A percentile compares a stretch with the other conserved stretches of the same genome.
These are phyloP conservation scores for Agapornis roseicollis DNA, from an alignment of 2,113 vertebrate genomes.

Conservation along the genomic window DNA sequence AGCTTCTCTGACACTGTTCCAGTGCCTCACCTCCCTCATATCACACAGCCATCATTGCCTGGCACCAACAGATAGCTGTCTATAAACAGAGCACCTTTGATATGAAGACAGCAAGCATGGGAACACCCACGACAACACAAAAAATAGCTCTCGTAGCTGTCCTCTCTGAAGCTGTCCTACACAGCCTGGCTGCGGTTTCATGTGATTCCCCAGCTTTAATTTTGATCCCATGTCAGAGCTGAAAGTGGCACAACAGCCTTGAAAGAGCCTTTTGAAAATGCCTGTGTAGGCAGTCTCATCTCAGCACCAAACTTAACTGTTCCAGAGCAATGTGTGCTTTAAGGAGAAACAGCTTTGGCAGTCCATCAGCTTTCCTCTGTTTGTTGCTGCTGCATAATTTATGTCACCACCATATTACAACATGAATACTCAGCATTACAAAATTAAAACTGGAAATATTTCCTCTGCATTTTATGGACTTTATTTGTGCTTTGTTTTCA, in stretches of 20 bases:
- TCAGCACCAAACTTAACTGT: neutral
- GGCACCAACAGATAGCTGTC: conserved; percentile 79
- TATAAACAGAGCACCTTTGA: conserved; percentile 81
- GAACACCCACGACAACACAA: conserved; percentile 65
- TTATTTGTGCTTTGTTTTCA: conserved; percentile 35
- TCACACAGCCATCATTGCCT: conserved; percentile 70
- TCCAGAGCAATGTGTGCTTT: neutral
- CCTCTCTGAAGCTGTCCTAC: conserved; percentile 61
- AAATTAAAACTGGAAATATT: conserved; percentile 28
- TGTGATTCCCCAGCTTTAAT: conserved; percentile 76
- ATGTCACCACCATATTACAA: neutral
- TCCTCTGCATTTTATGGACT: neutral
- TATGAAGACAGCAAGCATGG: conserved; percentile 73
- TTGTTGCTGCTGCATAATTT: neutral
- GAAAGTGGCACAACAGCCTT: conserved; percentile 41
- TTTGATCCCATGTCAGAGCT: conserved; percentile 73
- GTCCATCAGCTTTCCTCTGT: neutral
- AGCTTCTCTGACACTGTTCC: neutral
- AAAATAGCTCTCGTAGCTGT: conserved; percentile 62
- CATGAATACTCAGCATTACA: neutral
- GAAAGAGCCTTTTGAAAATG: conserved; percentile 52
- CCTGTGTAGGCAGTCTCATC: neutral
- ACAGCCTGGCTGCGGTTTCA: conserved; percentile 24
- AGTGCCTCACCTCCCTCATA: neutral
- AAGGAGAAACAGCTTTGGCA: conserved; percentile 37